Evolutionary conservation across 1,140 invertebrate genomes (phyloP), one percentile per base, ranked within the genome.

Genomic region (Dolichoris vasculosae): DNA sequence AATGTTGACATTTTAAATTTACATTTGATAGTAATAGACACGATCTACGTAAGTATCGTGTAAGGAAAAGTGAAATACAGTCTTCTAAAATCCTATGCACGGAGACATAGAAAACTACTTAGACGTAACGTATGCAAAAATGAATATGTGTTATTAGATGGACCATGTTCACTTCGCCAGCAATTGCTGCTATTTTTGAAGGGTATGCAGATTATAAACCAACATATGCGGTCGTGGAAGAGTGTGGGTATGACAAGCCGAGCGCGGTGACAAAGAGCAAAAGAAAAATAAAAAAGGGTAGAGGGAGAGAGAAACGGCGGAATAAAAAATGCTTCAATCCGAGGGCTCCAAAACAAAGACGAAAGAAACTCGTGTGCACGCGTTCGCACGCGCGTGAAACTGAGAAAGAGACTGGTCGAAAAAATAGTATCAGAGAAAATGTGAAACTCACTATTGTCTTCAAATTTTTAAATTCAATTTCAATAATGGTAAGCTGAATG

Each of bases 151-250:
- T 26, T 59, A 59, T 59, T 26, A 59, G 23, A 59, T 26, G 23
- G 55, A 26, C 55, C 55, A 59, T 26, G 23, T 59, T 26, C 23
- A 6, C 55, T 26, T 23, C 9, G 55, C 9, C 38, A 35, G 78
- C 40, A 64, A 64, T 80, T 80, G 64, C 69, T 73, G 35, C 71
- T 83, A 71, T 83, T 75, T 83, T 55, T 20, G 43, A 55, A 75
- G 63, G 30, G 79, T 88, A 88, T 85, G 86, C 76, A 86, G 84
- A 88, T 85, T 85, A 86, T 76, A 84, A 84, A 84, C 83, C 83
- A 84, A 84, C 84, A 77, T 43, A 85, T 85, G 67, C 84, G 79
- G 82, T 86, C 77, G 82, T 83, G 78, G 63, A 38, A 77, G 83
- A 77, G 87, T 85, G 85, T 83, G 85, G 81, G 86, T 46, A 85